Conservation (phyloP, 2,113 vertebrate species). For the Paratilapia polleni region DNA sequence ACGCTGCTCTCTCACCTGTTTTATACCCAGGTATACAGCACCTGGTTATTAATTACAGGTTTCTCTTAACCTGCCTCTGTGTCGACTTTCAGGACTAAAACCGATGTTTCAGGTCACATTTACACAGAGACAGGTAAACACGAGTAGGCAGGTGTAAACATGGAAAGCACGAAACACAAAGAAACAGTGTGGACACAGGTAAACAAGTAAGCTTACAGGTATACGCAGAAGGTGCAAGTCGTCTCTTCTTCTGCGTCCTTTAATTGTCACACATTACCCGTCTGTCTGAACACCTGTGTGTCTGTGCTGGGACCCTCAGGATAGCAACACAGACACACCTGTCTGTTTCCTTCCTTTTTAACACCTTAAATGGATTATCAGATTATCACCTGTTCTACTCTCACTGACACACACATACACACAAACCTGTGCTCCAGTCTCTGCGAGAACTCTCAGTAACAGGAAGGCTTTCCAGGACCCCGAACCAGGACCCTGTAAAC, state of each 20-base stretch:
- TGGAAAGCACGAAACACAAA: neutral
- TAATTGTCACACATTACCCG: neutral
- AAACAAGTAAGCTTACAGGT: neutral
- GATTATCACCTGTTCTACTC: constrained; percentile 47
- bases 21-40: too few species aligned
- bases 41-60: too few species aligned
- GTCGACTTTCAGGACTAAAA: too few species aligned
- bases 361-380: constrained; percentile 56
- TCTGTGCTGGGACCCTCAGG: neutral
- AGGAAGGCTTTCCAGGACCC: neutral
- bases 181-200: neutral
- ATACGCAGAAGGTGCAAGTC: neutral
- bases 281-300: neutral
- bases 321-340: neutral
- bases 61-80: too few species aligned
- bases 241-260: neutral
- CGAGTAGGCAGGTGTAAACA: neutral
- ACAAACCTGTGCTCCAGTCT: neutral
- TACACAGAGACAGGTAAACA: too few species aligned
- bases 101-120: too few species aligned
- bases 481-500: neutral
- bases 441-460: neutral
- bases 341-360: constrained; percentile 27
- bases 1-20: too few species aligned
- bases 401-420: neutral